phyloP scores from a whole-genome alignment of 2,888 invertebrate species.

The Merodon equestris region DNA sequence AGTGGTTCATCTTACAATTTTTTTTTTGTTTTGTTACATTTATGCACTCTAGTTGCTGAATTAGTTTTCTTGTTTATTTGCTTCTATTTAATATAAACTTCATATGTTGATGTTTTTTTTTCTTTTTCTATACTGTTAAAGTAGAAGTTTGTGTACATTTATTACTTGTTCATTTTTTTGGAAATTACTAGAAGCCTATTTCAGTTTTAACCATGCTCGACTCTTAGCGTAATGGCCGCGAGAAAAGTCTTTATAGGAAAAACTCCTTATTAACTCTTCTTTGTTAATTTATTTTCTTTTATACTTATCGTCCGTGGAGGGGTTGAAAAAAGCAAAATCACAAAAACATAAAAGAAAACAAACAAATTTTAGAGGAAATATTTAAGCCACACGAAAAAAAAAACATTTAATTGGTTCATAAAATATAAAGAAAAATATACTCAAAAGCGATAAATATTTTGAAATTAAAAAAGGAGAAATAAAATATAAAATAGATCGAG shows the following conservation, averaged over 20 bases:
- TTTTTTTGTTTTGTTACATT: conserved; percentile 3
- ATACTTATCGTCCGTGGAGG: too few relatives aligned
- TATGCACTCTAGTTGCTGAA: conserved; percentile 12
- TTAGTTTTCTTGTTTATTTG: conserved; percentile 28
- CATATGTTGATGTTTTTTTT: conserved; percentile 33
- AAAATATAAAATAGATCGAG: neutral
- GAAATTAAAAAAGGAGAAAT: conserved; percentile 9
- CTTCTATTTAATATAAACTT: conserved; percentile 49
- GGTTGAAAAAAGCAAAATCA: too few relatives aligned
- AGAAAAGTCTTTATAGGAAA: neutral
- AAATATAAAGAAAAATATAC: neutral
- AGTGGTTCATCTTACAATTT: conserved; percentile 29
- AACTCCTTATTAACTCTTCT: conserved; percentile 15
- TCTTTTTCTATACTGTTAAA: conserved; percentile 13
- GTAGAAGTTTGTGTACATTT: conserved; percentile 24
- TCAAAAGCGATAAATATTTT: too few relatives aligned
- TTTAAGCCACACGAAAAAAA: conserved; percentile 10
- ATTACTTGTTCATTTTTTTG: conserved; percentile 37
- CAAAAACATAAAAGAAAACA: conserved; percentile 17
- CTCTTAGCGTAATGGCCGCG: too few relatives aligned
- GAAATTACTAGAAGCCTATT: too few relatives aligned
- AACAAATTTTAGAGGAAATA: conserved; percentile 21
- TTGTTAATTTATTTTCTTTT: conserved; percentile 48
- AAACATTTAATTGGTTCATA: neutral
- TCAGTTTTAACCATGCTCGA: too few relatives aligned